These are phyloP conservation scores for Wasmannia auropunctata DNA, from an alignment of 1,140 invertebrate genomes.

Conservation along the genomic window DNA sequence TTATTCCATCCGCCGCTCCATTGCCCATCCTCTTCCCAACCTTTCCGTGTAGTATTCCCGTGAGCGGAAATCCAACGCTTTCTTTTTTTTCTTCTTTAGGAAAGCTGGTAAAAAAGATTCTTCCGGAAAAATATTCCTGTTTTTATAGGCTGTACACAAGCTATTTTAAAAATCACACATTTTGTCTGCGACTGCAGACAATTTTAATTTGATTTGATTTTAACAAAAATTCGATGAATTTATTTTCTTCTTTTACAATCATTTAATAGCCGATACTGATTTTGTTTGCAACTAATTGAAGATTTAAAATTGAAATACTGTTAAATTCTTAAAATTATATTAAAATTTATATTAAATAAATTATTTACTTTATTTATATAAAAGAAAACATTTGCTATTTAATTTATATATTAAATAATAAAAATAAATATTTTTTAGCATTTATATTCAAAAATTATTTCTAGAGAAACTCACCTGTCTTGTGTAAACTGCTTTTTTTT, in stretches of 20 bases:
- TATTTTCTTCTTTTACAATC: neutral
- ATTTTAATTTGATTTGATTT: neutral
- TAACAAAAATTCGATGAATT: neutral
- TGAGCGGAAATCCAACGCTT: constrained; percentile 27
- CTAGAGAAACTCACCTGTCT: neutral
- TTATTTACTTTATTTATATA: neutral
- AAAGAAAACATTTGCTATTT: neutral
- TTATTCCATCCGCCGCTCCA: constrained; percentile 1
- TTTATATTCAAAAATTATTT: neutral
- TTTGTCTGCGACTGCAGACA: neutral
- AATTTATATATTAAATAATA: neutral
- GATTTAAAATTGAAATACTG: neutral
- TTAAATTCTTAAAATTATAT: no score
- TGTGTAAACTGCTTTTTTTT: neutral
- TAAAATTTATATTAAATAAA: neutral
- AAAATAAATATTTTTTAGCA: neutral
- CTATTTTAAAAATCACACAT: neutral
- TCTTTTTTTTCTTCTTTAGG: neutral
- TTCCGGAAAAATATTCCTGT: constrained; percentile 6
- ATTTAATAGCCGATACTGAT: neutral
- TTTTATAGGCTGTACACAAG: neutral
- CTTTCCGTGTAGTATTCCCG: neutral
- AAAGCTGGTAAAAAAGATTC: constrained; percentile 7
- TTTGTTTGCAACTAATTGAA: neutral
- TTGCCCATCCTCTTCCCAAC: neutral